Conservation (phyloP, 2,888 invertebrate species). For the Lydus trimaculatus region DNA sequence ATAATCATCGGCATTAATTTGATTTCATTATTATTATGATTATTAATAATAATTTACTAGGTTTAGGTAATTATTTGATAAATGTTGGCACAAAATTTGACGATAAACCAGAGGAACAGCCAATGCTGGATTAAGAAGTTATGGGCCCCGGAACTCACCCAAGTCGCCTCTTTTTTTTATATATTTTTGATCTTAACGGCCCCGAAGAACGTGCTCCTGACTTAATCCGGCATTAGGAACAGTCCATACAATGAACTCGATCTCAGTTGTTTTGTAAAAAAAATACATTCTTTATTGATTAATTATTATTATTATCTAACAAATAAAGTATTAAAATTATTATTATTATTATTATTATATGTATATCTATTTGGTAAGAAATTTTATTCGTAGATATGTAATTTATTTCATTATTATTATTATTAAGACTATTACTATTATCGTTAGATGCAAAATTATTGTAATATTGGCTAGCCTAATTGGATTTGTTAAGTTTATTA, state of each 20-base stretch:
- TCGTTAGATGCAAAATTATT: not conserved
- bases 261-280: conserved; percentile 28
- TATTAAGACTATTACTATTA: conserved; percentile 7
- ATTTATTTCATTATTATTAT: conserved; percentile 39
- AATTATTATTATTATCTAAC: conserved; percentile 28
- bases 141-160: too few species aligned
- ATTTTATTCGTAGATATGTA: conserved; percentile 37
- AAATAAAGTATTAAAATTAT: conserved; percentile 39
- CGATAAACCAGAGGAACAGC: too few species aligned
- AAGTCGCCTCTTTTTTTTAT: too few species aligned
- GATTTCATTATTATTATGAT: too few species aligned
- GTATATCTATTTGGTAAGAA: conserved; percentile 43
- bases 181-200: too few species aligned
- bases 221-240: not conserved
- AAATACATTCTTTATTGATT: conserved; percentile 30
- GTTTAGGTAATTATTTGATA: not conserved
- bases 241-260: conserved; percentile 23
- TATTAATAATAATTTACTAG: conserved; percentile 11
- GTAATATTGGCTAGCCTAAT: conserved; percentile 38
- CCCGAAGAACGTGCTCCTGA: too few species aligned
- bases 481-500: conserved; percentile 29
- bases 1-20: conserved; percentile 27
- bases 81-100: too few species aligned
- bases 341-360: conserved; percentile 28
- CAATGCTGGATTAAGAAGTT: too few species aligned